These are phyloP conservation scores for Cyaniris semiargus DNA, from an alignment of 2,888 invertebrate species.

Conservation along the genomic window DNA sequence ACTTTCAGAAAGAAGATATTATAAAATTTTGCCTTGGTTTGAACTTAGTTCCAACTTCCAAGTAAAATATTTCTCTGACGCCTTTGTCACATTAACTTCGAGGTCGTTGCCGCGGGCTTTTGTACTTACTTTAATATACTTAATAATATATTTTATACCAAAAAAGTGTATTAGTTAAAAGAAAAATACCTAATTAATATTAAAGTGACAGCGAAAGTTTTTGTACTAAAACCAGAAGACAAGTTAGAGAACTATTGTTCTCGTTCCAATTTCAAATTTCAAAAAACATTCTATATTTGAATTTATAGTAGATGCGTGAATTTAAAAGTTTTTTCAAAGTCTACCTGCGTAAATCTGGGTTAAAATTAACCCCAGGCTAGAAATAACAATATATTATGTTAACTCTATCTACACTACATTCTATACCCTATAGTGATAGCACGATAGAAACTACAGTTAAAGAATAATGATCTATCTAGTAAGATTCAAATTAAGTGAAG, in stretches of 20 bases:
- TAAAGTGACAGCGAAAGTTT: neutral
- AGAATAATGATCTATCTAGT: too few relatives aligned
- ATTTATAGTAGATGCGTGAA: neutral
- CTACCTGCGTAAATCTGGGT: too few relatives aligned
- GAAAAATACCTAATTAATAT: neutral
- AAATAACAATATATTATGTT: too few relatives aligned
- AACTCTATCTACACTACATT: too few relatives aligned
- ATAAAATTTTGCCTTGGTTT: neutral
- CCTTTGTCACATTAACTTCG: conserved; percentile 16
- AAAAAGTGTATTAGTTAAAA: neutral
- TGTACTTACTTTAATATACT: too few relatives aligned
- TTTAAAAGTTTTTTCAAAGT: neutral
- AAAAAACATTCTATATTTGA: neutral
- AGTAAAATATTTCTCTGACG: neutral
- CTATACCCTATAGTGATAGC: too few relatives aligned
- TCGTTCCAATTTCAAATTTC: neutral
- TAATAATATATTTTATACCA: neutral
- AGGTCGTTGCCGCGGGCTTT: neutral
- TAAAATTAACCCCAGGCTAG: too few relatives aligned
- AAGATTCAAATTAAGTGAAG: too few relatives aligned
- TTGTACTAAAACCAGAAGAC: neutral
- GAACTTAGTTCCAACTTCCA: neutral
- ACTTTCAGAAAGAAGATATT: neutral
- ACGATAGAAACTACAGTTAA: too few relatives aligned
- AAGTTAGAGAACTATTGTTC: neutral